Conservation (phyloP, 2,888 invertebrate genomes). For the Oligia strigilis region DNA sequence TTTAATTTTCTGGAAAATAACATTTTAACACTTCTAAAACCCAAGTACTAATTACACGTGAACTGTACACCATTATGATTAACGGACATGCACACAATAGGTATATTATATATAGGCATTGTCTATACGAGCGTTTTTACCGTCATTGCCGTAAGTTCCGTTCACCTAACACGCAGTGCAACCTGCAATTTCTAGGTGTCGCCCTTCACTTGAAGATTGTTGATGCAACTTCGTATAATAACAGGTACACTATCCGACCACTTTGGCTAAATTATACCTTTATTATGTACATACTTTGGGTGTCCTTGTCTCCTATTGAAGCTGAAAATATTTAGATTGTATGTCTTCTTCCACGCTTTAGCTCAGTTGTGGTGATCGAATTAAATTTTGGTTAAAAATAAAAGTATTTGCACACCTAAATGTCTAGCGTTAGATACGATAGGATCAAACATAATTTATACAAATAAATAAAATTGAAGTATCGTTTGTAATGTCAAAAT, state of each 20-base stretch:
- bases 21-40: background rate
- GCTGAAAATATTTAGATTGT: conserved; percentile 45
- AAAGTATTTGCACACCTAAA: background rate
- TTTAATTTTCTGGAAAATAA: background rate
- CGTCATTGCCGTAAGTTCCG: conserved; percentile 69
- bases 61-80: background rate
- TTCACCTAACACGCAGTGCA: conserved; percentile 73
- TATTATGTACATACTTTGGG: conserved; percentile 58
- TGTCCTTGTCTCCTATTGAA: conserved; percentile 59
- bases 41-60: background rate
- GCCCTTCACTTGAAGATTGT: conserved; percentile 77
- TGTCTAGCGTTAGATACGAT: background rate
- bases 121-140: conserved; percentile 23
- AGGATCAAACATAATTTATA: background rate
- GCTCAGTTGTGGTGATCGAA: background rate
- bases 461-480: no score
- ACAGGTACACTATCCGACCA: conserved; percentile 65
- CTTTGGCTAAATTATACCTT: conserved; percentile 69
- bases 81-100: conserved; percentile 24
- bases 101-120: no score
- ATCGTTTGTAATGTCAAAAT: no score
- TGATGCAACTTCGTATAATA: conserved; percentile 72
- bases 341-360: background rate
- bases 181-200: conserved; percentile 77
- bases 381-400: background rate